These are phyloP conservation scores for Drosophila neocordata DNA, from an alignment of 1,140 invertebrate species.

Conservation along the genomic window DNA sequence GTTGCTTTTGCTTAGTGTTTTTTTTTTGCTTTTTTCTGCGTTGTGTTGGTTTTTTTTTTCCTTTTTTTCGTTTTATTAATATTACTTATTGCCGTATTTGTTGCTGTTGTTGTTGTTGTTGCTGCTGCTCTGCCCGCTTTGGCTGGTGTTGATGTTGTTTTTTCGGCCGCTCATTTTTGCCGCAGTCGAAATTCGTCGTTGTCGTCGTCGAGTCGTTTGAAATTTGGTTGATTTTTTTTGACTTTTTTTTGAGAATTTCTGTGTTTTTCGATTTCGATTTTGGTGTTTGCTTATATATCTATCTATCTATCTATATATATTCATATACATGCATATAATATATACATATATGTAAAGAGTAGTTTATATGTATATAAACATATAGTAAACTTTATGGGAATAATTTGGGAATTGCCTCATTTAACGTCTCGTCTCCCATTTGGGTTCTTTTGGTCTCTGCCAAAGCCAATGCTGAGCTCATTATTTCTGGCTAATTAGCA, in stretches of 20 bases:
- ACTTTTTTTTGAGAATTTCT: conserved; percentile 50
- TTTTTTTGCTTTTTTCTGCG: conserved; percentile 23
- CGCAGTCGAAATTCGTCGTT: conserved; percentile 76
- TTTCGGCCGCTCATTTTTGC: conserved; percentile 65
- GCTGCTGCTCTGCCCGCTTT: conserved; percentile 35
- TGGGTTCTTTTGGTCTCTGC: background rate
- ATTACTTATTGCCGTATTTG: conserved; percentile 54
- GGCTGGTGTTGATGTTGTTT: conserved; percentile 24
- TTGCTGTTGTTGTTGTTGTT: conserved; percentile 19
- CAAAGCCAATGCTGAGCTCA: conserved; percentile 68
- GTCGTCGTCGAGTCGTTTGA: conserved; percentile 54
- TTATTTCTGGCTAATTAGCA: conserved; percentile 72
- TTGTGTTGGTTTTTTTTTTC: too few relatives aligned
- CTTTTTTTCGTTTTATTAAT: conserved; percentile 39
- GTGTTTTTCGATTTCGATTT: conserved; percentile 46
- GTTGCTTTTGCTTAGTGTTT: conserved; percentile 65
- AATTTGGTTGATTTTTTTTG: conserved; percentile 55
- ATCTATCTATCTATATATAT: conserved; percentile 48
- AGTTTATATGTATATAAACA: conserved; percentile 13
- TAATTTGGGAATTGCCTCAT: conserved; percentile 39
- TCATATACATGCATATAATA: conserved; percentile 14
- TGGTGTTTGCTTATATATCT: conserved; percentile 27
- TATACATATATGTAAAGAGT: conserved; percentile 29
- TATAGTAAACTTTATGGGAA: conserved; percentile 31
- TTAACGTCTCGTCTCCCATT: conserved; percentile 9